phyloP scores from a whole-genome alignment of 2,888 invertebrate species.

The Eupithecia subumbrata region DNA sequence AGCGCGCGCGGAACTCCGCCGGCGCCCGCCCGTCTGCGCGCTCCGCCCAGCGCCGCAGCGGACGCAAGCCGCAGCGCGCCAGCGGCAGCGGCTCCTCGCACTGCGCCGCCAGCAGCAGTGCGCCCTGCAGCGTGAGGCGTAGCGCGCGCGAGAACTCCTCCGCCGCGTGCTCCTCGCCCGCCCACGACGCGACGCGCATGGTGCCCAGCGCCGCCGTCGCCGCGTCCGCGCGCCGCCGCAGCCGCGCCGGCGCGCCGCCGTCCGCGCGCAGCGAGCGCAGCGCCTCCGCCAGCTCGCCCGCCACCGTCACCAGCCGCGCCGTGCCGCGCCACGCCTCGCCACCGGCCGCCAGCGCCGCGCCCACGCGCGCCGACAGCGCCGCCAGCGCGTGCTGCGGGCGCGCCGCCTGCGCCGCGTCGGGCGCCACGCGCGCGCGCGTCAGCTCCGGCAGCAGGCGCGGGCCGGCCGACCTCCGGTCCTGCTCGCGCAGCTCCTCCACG shows the following conservation, averaged over 20 bases:
- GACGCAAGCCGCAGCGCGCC: constrained; percentile 22
- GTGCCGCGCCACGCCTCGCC: constrained; percentile 22
- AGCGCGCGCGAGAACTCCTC: constrained; percentile 32
- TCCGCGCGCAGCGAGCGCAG: constrained; percentile 20
- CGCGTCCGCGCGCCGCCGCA: constrained; percentile 12
- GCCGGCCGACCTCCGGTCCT: neutral
- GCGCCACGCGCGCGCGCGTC: constrained; percentile 6
- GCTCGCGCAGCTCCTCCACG: neutral
- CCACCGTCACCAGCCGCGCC: constrained; percentile 24
- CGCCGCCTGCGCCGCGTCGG: neutral
- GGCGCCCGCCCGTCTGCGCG: constrained; percentile 22
- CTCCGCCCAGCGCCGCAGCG: constrained; percentile 27
- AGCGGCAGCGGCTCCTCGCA: constrained; percentile 21
- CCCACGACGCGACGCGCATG: constrained; percentile 28
- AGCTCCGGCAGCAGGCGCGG: constrained; percentile 6
- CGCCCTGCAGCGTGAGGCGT: constrained; percentile 18
- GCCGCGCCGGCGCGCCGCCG: constrained; percentile 7
- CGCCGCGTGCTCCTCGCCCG: constrained; percentile 27
- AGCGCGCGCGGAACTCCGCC: constrained; percentile 10
- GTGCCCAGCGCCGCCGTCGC: constrained; percentile 10
- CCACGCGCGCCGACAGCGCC: constrained; percentile 25
- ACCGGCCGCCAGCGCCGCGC: constrained; percentile 18
- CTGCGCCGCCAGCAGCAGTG: constrained; percentile 3
- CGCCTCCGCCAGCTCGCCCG: constrained; percentile 14
- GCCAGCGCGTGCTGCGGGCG: constrained; percentile 8